Evolutionary conservation across 2,888 invertebrate species (phyloP), one percentile per base, ranked within the genome.

Genomic region (Chymomyza procnemis): DNA sequence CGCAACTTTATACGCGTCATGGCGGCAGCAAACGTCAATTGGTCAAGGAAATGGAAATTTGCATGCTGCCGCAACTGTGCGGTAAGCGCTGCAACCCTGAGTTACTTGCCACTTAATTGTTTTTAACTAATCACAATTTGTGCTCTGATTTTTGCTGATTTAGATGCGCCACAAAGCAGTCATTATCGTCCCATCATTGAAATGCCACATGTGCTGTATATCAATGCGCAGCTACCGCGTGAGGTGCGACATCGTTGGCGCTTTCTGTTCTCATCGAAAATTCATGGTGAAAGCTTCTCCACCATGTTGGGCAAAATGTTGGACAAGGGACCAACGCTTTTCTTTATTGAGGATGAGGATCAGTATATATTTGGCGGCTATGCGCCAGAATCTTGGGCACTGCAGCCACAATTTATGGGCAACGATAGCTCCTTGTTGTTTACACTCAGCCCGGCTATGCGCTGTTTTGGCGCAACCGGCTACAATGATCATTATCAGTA

Each of bases 401-500:
- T 96, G 22, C 80, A 95, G 14, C 95, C 97, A 8, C 95, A 94
- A 85, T 97, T 96, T 91, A 92, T 92, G 66, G 97, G 95, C 92
- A 88, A 94, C 69, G 94, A 95, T 47, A 93, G 94, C 22, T 94
- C 96, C 56, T 97, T 97, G 91, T 92, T 99, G 34, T 98, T 97
- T 91, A 95, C 96, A 0, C 91, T 97, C 61, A 92, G 94, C 22
- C 98, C 98, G 0, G 93, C 93, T 65, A 95, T 97, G 93, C 91
- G 95, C 46, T 92, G 96, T 2, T 98, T 95, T 89, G 92, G 93
- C 0, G 92, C 96, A 0, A 96, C 97, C 0, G 94, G 94, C 0
- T 97, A 95, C 90, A 98, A 98, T 90, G 93, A 95, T 72, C 97
- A 98, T 89, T 99, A 94, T 90, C 97, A 97, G 92, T 99, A 99